These are phyloP conservation scores for Andrena dorsata DNA, from an alignment of 2,888 invertebrate genomes.

Conservation along the genomic window DNA sequence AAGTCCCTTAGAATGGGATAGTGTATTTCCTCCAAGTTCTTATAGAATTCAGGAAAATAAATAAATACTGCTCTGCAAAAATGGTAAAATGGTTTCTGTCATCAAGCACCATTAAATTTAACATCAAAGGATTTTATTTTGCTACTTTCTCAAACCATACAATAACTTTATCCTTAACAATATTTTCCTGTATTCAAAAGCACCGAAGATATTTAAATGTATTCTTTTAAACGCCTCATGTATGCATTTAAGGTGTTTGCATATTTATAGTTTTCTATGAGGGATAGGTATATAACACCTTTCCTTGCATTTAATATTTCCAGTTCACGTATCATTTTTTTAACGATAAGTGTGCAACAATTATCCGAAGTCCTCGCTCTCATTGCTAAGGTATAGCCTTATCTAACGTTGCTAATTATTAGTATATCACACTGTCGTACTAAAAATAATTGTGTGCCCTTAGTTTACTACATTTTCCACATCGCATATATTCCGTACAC, in stretches of 20 bases:
- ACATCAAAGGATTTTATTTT: not conserved
- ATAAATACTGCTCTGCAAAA: not conserved
- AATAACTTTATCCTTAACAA: not conserved
- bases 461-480: not conserved
- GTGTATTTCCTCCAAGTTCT: not conserved
- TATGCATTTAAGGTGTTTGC: too few species aligned
- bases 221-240: not conserved
- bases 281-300: not conserved
- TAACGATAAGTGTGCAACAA: too few species aligned
- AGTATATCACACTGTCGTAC: not conserved
- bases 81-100: not conserved
- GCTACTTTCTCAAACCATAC: not conserved
- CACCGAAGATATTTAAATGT: not conserved
- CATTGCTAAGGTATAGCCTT: too few species aligned
- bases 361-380: too few species aligned
- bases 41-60: not conserved
- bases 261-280: too few species aligned
- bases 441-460: not conserved
- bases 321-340: too few species aligned
- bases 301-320: not conserved
- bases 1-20: too few species aligned
- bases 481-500: not conserved
- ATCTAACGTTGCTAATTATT: not conserved
- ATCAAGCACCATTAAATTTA: not conserved
- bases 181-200: not conserved